A percentile compares a stretch with the other conserved stretches of the same genome.
phyloP scores from a whole-genome alignment of 2,797 vertebrate species.

The Chrysocyon brachyurus region DNA sequence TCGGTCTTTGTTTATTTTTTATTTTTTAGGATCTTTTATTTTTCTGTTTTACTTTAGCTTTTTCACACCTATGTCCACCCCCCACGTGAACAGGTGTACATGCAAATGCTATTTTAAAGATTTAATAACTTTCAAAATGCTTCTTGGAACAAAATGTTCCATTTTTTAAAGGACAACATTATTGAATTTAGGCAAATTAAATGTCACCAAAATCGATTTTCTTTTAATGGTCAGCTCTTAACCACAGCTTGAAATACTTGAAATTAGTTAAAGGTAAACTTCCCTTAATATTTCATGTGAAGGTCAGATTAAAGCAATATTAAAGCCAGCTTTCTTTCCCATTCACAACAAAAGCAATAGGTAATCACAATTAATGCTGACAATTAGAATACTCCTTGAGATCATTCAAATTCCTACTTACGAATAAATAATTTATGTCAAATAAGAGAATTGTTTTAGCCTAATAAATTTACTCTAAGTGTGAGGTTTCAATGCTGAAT shows the following conservation, averaged over 20 bases:
- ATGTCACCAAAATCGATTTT: slow-evolving; percentile 83
- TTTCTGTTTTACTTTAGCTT: not conserved
- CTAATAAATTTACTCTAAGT: not conserved
- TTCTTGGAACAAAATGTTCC: not conserved
- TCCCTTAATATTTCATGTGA: slow-evolving; percentile 67
- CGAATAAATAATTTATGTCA: not conserved
- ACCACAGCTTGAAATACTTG: slow-evolving; percentile 39
- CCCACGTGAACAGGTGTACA: not conserved
- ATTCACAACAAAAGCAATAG: slow-evolving; percentile 10
- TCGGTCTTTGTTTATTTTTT: too few relatives aligned
- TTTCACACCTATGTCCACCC: not conserved
- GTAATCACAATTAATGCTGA: not conserved
- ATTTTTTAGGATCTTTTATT: not conserved
- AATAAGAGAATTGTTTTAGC: not conserved
- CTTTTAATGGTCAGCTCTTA: slow-evolving; percentile 78
- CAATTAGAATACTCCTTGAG: not conserved
- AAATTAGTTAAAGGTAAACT: slow-evolving; percentile 73
- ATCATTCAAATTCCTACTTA: not conserved
- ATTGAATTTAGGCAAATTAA: slow-evolving; percentile 81
- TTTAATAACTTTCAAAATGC: not conserved
- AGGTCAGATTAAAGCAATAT: not conserved
- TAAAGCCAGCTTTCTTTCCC: slow-evolving; percentile 10
- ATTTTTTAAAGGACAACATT: slow-evolving; percentile 71
- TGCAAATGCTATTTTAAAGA: not conserved
- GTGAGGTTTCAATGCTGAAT: not conserved